These are phyloP conservation scores for Oikopleura albicans DNA, from an alignment of 23 tunicate genomes.

Conservation along the genomic window DNA sequence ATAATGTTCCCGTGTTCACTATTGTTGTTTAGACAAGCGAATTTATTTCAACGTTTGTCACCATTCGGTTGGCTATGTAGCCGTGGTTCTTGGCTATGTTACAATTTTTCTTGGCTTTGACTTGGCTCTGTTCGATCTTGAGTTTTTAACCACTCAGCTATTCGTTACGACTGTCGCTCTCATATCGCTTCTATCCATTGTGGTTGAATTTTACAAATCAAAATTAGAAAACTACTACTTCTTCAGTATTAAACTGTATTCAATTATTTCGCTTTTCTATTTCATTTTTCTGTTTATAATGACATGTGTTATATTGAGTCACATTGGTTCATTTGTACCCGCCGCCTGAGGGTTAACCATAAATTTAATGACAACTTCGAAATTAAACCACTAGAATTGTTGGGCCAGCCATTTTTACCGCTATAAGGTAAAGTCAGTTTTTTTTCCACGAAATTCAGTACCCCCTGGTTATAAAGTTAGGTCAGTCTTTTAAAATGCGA, in stretches of 20 bases:
- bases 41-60: slow-evolving; percentile 1
- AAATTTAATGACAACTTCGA: too few relatives aligned
- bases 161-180: not conserved
- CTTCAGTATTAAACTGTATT: not conserved
- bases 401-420: too few relatives aligned
- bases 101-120: slow-evolving; percentile 13
- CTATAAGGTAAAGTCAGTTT: too few relatives aligned
- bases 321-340: not conserved
- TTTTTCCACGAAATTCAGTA: too few relatives aligned
- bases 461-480: too few relatives aligned
- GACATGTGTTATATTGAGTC: not conserved
- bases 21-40: not conserved
- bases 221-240: not conserved
- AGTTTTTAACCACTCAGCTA: not conserved
- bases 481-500: too few relatives aligned
- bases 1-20: not conserved
- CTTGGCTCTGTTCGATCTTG: not conserved
- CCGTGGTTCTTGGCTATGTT: not conserved
- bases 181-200: not conserved
- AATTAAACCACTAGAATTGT: too few relatives aligned
- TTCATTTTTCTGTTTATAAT: not conserved
- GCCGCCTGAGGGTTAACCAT: too few relatives aligned
- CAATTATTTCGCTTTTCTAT: not conserved
- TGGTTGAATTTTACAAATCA: not conserved
- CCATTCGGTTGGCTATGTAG: not conserved